Percentiles rank a stretch among this genome's conserved stretches.
These are phyloP conservation scores for Pelosia muscerda DNA, from an alignment of 2,888 invertebrate genomes.

Conservation along the genomic window DNA sequence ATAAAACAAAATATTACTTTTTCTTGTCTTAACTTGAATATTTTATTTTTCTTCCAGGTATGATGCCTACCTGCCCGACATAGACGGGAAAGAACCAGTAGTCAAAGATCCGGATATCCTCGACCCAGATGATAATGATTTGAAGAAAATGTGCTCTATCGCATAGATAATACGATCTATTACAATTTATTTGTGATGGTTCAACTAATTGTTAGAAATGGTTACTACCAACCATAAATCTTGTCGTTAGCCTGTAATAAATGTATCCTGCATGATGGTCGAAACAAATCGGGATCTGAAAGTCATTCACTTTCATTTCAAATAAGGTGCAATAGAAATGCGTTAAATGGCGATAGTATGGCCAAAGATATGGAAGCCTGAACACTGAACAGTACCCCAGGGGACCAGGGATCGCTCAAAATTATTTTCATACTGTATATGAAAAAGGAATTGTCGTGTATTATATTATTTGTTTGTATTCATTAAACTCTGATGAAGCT, in stretches of 20 bases:
- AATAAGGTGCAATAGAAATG: neutral
- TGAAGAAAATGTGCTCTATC: conserved; percentile 87
- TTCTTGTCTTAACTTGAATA: neutral
- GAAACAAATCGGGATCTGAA: neutral
- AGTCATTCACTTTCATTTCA: neutral
- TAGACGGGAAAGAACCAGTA: conserved; percentile 46
- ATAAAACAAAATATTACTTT: too few species aligned
- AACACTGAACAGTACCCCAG: neutral
- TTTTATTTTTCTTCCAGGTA: conserved; percentile 26
- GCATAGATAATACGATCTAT: conserved; percentile 31
- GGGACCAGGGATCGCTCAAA: conserved; percentile 52
- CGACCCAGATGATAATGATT: conserved; percentile 71
- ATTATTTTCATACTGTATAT: conserved; percentile 18
- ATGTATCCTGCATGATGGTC: neutral
- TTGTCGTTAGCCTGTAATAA: neutral
- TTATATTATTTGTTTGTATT: conserved; percentile 10
- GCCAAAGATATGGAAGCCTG: neutral
- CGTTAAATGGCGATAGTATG: neutral
- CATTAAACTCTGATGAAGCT: neutral
- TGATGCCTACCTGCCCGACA: conserved; percentile 57
- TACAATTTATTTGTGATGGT: neutral
- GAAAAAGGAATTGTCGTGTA: conserved; percentile 5
- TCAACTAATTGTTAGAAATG: neutral
- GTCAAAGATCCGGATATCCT: conserved; percentile 40
- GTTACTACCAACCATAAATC: neutral